Percentiles rank a stretch among this genome's conserved stretches.
Evolutionary conservation across 2,797 vertebrate genomes (phyloP).

Genomic region (Helarctos malayanus): DNA sequence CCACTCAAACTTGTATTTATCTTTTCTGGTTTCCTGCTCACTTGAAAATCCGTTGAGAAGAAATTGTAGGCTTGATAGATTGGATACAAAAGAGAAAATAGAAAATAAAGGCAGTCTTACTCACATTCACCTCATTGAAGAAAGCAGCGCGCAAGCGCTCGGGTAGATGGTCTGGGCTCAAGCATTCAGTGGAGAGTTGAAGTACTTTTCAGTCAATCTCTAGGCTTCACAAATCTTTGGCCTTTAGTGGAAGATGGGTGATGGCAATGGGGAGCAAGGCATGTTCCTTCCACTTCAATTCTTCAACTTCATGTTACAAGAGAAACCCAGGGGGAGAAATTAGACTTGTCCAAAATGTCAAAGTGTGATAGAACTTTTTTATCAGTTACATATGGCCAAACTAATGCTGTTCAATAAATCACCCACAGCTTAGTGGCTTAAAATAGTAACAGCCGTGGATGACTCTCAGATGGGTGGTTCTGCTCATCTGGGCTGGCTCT

Average conservation of each 20-base stretch:
- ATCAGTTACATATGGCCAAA: not conserved
- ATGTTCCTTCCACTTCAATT: not conserved
- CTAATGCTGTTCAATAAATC: not conserved
- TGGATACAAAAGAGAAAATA: not conserved
- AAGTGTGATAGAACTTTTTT: not conserved
- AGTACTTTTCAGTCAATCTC: not conserved
- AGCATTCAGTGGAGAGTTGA: not conserved
- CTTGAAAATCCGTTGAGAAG: conserved; percentile 61
- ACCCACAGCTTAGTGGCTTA: not conserved
- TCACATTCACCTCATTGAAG: not conserved
- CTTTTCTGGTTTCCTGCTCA: conserved; percentile 37
- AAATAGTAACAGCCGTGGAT: not conserved
- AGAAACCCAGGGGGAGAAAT: conserved; percentile 1
- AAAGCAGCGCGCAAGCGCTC: not conserved
- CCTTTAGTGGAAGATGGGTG: not conserved
- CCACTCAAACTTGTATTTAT: conserved; percentile 58
- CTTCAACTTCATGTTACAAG: not conserved
- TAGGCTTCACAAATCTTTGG: not conserved
- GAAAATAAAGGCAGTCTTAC: conserved; percentile 26
- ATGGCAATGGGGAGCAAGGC: not conserved
- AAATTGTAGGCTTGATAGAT: conserved; percentile 48
- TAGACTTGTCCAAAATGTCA: not conserved
- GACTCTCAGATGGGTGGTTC: not conserved
- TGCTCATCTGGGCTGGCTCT: not conserved
- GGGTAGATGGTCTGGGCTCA: not conserved